Base-by-base conservation (phyloP, 1,140 invertebrate species). In the Colletes gigas region DNA sequence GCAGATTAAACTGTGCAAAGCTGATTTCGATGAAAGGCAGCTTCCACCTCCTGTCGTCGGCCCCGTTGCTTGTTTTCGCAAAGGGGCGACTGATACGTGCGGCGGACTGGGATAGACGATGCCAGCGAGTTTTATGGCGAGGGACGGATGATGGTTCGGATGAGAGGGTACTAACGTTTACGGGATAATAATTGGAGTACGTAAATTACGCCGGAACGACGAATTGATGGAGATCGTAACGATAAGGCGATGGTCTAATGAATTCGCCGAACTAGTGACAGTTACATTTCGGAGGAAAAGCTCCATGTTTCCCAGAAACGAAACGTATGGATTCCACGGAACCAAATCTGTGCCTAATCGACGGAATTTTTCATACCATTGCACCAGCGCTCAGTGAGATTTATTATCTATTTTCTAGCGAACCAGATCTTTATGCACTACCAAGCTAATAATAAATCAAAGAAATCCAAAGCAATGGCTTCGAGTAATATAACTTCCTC, bases 11-110 rank as follows among this genome's bases (percentile, higher is more conserved):
- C 70, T 14, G 60, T 70, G 52, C 62, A 79, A 79, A 79, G 78
- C 78, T 60, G 78, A 79, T 79, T 79, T 73, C 70, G 78, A 74
- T 79, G 78, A 74, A 55, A 62, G 78, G 55, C 70, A 50, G 50
- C 59, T 79, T 55, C 59, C 54, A 19, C 59, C 73, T 55, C 59
- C 39, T n/a, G 19, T 57, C n/a, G 10, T 3, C 30, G 21, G 1
- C 7, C 19, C 41, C 7, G 6, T 55, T 10, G 52, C 8, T 57
- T 63, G 47, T 57, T 79, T 62, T 74, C 41, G 19, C 70, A 54
- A 50, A 30, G 50, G 70, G 70, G 60, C 10, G 69, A 14, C 44
- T 41, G 10, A 10, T 19, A 19, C 70, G 57, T 55, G 72, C 5
- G 72, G 54, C 30, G 50, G 9, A 10, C 60, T 5, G 30, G 39